Evolutionary conservation across 2,888 invertebrate species (phyloP).

Genomic region (Lissocephala sabroskyi): DNA sequence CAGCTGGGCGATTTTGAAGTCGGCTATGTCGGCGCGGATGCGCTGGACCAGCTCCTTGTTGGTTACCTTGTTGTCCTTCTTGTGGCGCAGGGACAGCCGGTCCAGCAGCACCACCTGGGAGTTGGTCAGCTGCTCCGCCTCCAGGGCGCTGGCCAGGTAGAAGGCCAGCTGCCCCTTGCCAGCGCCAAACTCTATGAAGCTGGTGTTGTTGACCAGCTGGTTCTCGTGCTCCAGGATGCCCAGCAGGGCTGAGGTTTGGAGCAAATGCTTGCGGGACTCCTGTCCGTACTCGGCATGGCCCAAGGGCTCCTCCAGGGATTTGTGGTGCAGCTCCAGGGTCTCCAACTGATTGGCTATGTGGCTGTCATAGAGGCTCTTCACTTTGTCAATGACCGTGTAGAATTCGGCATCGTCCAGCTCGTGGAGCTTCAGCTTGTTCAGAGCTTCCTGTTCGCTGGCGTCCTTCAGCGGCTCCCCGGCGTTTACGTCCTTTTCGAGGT

Average conservation of each 20-base stretch:
- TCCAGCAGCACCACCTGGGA: conserved; percentile 83
- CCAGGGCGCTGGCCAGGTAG: conserved; percentile 80
- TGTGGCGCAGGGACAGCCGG: conserved; percentile 86
- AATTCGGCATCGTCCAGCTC: conserved; percentile 70
- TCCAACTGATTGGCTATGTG: conserved; percentile 69
- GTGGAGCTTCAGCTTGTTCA: conserved; percentile 65
- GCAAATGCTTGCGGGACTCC: conserved; percentile 81
- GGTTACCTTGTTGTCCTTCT: conserved; percentile 80
- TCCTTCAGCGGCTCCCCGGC: conserved; percentile 37
- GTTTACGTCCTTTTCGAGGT: conserved; percentile 65
- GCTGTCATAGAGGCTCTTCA: conserved; percentile 71
- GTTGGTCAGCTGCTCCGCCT: conserved; percentile 58
- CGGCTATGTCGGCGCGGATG: conserved; percentile 86
- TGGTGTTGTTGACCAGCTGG: conserved; percentile 77
- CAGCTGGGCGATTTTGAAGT: conserved; percentile 79
- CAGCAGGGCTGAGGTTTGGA: conserved; percentile 85
- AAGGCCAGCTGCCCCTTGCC: conserved; percentile 91
- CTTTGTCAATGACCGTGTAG: conserved; percentile 70
- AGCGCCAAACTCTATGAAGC: conserved; percentile 90
- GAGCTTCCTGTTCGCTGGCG: background rate
- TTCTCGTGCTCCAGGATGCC: conserved; percentile 78
- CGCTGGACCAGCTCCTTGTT: conserved; percentile 75
- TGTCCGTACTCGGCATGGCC: conserved; percentile 76
- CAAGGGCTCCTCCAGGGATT: conserved; percentile 74
- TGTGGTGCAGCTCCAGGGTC: conserved; percentile 72